Percentiles rank a stretch among this genome's conserved stretches.
phyloP scores from a whole-genome alignment of 2,797 vertebrate genomes.

The Morelia viridis region DNA sequence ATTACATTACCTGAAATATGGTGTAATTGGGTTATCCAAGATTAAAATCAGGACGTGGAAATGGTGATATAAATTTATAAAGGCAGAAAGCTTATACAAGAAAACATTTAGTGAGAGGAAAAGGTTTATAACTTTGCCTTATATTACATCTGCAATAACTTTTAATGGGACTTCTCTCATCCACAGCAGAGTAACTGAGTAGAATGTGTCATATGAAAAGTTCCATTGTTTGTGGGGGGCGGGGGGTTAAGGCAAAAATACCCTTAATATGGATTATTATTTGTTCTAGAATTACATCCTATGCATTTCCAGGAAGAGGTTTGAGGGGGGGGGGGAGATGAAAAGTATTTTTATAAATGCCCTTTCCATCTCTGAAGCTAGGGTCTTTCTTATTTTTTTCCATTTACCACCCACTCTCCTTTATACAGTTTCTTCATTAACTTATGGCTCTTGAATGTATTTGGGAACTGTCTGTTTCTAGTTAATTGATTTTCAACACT shows the following conservation, averaged over 20 bases:
- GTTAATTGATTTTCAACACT: not conserved
- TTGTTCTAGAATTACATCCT: not conserved
- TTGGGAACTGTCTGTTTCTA: not conserved
- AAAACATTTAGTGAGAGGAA: not conserved
- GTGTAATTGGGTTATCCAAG: not conserved
- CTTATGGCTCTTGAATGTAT: not conserved
- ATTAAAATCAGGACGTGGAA: conserved; percentile 7
- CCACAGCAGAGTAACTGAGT: no score
- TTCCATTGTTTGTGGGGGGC: not conserved
- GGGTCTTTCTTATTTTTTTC: not conserved
- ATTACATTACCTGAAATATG: not conserved
- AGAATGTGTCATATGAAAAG: not conserved
- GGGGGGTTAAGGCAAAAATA: not conserved
- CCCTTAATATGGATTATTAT: not conserved
- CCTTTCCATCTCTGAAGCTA: not conserved
- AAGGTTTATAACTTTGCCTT: not conserved
- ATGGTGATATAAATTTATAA: not conserved
- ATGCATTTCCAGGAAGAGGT: not conserved
- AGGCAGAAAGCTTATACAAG: not conserved
- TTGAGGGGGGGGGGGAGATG: not conserved
- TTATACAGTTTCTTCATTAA: no score
- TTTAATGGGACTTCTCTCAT: not conserved
- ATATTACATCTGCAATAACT: not conserved
- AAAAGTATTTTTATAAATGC: not conserved
- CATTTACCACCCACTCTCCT: not conserved